Evolutionary conservation across 2,888 invertebrate species (phyloP).

Genomic region (Athalia circularis): DNA sequence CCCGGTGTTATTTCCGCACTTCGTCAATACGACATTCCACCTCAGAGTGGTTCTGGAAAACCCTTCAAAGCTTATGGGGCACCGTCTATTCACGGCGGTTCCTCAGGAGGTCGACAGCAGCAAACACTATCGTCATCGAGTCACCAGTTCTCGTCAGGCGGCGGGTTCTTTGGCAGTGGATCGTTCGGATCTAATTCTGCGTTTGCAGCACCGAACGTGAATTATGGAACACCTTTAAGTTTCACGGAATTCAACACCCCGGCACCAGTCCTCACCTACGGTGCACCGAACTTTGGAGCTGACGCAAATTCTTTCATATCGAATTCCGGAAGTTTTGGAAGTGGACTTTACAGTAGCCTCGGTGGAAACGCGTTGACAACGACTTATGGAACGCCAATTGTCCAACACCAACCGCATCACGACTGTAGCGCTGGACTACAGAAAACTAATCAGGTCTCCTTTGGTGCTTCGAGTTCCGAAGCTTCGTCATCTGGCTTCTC

Average conservation of each 20-base stretch:
- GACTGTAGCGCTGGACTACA: constrained; percentile 52
- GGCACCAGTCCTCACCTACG: constrained; percentile 68
- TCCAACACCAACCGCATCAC: constrained; percentile 44
- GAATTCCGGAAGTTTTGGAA: constrained; percentile 58
- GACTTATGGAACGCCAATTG: constrained; percentile 64
- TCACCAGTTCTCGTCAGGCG: constrained; percentile 49
- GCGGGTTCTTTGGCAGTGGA: constrained; percentile 49
- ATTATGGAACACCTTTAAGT: constrained; percentile 69
- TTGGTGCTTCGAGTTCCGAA: constrained; percentile 13
- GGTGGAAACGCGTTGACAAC: constrained; percentile 56
- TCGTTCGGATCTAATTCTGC: constrained; percentile 54
- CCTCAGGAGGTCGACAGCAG: constrained; percentile 28
- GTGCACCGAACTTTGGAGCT: constrained; percentile 70
- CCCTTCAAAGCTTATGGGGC: constrained; percentile 62
- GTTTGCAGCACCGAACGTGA: constrained; percentile 67
- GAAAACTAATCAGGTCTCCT: constrained; percentile 13
- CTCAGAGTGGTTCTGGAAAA: constrained; percentile 52
- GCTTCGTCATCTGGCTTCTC: constrained; percentile 29
- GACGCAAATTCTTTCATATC: constrained; percentile 58
- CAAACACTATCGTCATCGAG: constrained; percentile 1
- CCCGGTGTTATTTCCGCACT: constrained; percentile 78
- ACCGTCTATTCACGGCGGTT: constrained; percentile 44
- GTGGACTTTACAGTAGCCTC: constrained; percentile 65
- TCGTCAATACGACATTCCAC: constrained; percentile 75
- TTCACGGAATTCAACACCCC: constrained; percentile 70